Evolutionary conservation across 2,113 vertebrate species (phyloP).

Genomic region (Naja naja): DNA sequence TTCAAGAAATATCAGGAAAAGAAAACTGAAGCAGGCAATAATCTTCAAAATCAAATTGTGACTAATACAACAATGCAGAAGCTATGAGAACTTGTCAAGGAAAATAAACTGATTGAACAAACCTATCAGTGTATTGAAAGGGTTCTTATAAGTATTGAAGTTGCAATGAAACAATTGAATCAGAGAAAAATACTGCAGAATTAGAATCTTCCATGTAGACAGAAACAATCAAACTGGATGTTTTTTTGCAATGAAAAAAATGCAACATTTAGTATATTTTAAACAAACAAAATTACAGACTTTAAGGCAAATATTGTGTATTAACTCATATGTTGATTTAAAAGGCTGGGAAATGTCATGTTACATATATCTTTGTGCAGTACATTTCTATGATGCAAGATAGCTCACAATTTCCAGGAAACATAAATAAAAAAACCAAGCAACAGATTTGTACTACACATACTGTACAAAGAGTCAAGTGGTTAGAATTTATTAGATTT

Average conservation of each 20-base stretch:
- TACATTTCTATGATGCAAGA: background rate
- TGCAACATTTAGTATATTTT: background rate
- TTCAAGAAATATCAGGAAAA: background rate
- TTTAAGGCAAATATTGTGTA: background rate
- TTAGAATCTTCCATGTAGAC: background rate
- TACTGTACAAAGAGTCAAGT: background rate
- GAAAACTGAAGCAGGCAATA: background rate
- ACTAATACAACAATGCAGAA: background rate
- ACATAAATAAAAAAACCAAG: background rate
- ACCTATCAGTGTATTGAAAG: background rate
- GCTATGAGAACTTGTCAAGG: background rate
- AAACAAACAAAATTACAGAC: background rate
- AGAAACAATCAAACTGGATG: background rate
- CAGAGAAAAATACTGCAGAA: background rate
- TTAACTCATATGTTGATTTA: background rate
- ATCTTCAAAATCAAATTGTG: background rate
- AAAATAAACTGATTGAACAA: background rate
- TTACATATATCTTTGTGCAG: background rate
- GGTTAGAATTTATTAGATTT: background rate
- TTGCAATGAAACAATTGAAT: background rate
- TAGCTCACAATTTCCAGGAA: background rate
- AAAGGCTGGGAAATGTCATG: background rate
- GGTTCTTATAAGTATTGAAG: background rate
- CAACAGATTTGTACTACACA: background rate
- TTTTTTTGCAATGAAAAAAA: background rate